Evolutionary conservation across 2,888 invertebrate genomes (phyloP), one percentile per base, ranked within the genome.

Genomic region (Adelognathus sp.): DNA sequence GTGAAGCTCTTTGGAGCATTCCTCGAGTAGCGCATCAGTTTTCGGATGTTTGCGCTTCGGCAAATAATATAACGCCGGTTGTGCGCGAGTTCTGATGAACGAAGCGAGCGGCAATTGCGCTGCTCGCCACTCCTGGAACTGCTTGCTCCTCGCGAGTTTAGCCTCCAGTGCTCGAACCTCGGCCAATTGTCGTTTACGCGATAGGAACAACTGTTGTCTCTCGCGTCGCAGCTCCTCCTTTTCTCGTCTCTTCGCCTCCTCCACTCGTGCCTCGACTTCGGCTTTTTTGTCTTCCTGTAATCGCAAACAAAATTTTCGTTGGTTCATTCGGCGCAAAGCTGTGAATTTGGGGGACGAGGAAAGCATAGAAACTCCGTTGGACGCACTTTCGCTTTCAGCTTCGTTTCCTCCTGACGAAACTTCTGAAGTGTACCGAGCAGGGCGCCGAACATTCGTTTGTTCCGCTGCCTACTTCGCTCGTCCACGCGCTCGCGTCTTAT

Each of bases 381-480:
- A 75, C 60, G 86, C 90, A 95, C 95, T 93, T 96, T 97, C 86
- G 96, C 96, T 91, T 97, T 97, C 82, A 97, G 92, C 70, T 95
- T 96, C 72, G 97, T 97, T 92, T 98, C 98, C 89, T 99, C 98
- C 88, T 97, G 97, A 87, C 98, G 96, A 91, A 99, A 99, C 91
- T 97, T 97, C 89, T 98, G 97, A 84, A 99, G 92, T 11, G 99
- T 99, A 3, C 99, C 99, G 67, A 99, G 92, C 50, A 99, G 93
- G 18, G 98, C 96, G 6, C 99, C 98, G 92, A 99, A 99, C 96
- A 99, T 99, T 73, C 99, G 94, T 81, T 96, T 94, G 92, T 99
- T 99, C 82, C 99, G 93, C 24, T 94, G 96, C 77, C 95, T 93
- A 16, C 95, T 97, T 87, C 96, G 95, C 82, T 96, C 96, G 90